phyloP scores from a whole-genome alignment of 2,888 invertebrate species.

The Mamestra brassicae region DNA sequence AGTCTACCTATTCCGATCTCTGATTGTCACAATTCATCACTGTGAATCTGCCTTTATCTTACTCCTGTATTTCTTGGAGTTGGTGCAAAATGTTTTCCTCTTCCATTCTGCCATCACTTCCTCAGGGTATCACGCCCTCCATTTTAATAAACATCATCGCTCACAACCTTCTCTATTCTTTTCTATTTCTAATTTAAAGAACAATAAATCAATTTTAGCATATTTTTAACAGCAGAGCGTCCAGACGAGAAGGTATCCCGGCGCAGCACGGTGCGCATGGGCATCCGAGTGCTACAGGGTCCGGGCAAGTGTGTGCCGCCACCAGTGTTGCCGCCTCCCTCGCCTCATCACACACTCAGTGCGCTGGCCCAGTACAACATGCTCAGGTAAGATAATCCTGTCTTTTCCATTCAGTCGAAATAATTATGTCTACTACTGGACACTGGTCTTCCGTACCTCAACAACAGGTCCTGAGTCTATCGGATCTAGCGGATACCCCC shows the following conservation, averaged over 20 bases:
- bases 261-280: conserved; percentile 95
- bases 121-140: too few relatives aligned
- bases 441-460: neutral
- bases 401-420: neutral
- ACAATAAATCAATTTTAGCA: neutral
- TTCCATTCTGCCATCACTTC: too few relatives aligned
- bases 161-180: too few relatives aligned
- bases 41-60: too few relatives aligned
- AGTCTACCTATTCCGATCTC: too few relatives aligned
- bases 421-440: neutral
- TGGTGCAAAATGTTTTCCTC: too few relatives aligned
- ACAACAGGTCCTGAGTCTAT: neutral
- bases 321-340: conserved; percentile 74
- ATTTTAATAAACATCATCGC: too few relatives aligned
- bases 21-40: too few relatives aligned
- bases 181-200: too few relatives aligned
- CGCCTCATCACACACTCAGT: conserved; percentile 80
- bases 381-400: conserved; percentile 74
- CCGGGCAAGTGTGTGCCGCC: conserved; percentile 84
- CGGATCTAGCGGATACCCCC: neutral
- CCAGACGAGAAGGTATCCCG: conserved; percentile 96
- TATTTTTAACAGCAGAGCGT: conserved; percentile 92
- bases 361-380: conserved; percentile 83
- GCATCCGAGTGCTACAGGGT: conserved; percentile 95
- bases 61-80: too few relatives aligned